Base-by-base conservation (phyloP, 2,113 vertebrate species). In the Sprattus sprattus region DNA sequence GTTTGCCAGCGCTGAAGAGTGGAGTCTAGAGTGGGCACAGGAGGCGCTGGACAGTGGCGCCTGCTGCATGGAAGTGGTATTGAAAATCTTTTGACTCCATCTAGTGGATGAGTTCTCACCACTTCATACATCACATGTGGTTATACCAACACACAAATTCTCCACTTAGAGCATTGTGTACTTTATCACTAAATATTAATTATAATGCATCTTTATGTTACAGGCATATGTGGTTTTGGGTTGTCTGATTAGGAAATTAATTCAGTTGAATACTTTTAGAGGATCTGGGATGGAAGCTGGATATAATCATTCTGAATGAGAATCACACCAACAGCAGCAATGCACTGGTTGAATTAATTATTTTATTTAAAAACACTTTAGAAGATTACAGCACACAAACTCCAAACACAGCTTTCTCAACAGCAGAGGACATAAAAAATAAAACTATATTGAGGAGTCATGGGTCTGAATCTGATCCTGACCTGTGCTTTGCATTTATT, bases 371-470 rank as follows among this genome's bases (percentile, higher is more conserved):
- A 88, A 88, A 88, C 81, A 85, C 85, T 71, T 85, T 86, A 86
- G 80, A 88, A 85, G 81, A 87, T 85, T 85, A 89, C 85, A 87
- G 82, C 87, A 88, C 87, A 90, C 85, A 88, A 84, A 87, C 45
- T 45, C 49, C 83, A 88, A 85, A 88, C 89, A 85, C 67, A 60
- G 87, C 81, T 82, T 84, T 83, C 60, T 85, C 45, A 87, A 88
- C 82, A 86, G 86, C 86, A 82, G 84, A 85, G 84, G 85, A 82
- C 60, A 44, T 45, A 86, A 84, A 89, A 82, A 86, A 25, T 54
- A 85, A 81, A 86, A 67, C 83, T 57, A 84, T 67, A 85, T 64
- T 45, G 85, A 82, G 84, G 39, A 52, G 13, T 85, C 57, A 82
- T 85, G 83, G 67, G 54, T 86, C 71, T 86, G 71, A 60, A 83